Conservation (phyloP, 2,113 vertebrate species). For the Petrocephalus zakoni region DNA sequence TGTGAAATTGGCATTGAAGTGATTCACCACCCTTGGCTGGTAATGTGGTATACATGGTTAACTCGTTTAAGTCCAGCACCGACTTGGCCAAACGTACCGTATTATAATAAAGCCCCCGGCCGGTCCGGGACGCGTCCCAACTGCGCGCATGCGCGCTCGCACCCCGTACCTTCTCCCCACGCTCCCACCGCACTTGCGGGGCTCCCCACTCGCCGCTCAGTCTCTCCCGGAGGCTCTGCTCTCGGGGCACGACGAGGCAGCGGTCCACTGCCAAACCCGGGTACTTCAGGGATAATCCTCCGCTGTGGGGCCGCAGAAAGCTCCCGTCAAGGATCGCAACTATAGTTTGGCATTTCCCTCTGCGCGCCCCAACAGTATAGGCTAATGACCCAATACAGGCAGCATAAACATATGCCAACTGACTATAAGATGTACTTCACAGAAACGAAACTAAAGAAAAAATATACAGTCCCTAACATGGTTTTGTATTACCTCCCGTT, state of each 20-base stretch:
- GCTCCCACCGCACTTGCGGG: conserved; percentile 43
- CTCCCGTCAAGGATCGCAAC: neutral
- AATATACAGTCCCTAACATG: neutral
- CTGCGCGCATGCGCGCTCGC: conserved; percentile 42
- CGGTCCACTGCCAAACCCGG: conserved; percentile 45
- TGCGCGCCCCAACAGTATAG: no score
- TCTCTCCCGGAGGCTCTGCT: conserved; percentile 43
- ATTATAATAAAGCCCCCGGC: neutral
- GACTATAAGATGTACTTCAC: neutral
- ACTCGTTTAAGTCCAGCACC: neutral
- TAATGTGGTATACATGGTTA: neutral
- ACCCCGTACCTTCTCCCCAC: conserved; percentile 45
- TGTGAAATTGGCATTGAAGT: neutral
- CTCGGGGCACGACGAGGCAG: conserved; percentile 44
- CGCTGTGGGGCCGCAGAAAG: conserved; percentile 42
- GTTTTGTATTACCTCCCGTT: neutral
- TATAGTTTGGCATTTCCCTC: neutral
- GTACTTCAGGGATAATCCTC: conserved; percentile 48
- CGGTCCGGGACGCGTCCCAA: neutral
- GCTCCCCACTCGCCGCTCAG: conserved; percentile 52
- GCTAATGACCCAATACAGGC: neutral
- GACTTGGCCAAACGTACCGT: neutral
- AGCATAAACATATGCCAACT: neutral
- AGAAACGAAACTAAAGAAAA: neutral
- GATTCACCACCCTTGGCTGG: neutral